Evolutionary conservation across 2,888 invertebrate genomes (phyloP), one percentile per base, ranked within the genome.

Genomic region (Trichacis sp.): DNA sequence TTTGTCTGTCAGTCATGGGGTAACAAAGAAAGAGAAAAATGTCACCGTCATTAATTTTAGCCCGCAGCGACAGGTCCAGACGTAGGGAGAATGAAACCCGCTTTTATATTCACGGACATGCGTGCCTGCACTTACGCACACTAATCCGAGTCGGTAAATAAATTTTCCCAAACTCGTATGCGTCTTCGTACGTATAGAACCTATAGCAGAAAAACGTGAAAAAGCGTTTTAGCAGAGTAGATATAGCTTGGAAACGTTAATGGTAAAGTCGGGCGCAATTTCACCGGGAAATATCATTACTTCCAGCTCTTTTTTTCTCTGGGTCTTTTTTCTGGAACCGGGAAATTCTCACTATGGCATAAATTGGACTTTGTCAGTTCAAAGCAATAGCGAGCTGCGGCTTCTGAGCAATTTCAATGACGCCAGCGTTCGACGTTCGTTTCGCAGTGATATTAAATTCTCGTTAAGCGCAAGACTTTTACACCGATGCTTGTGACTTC

Each of bases 281-380:
- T 59, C 52, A 47, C 51, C n/a, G 33, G 47, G 51, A 58, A 52
- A 59, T 52, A 52, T 52, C 59, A 59, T 59, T 59, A 59, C 12
- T 48, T 51, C 15, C 50, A 24, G 30, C 48, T 42, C 8, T 24
- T 24, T 24, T 45, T 30, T 14, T 33, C 15, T 5, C 6, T 19
- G 38, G 33, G n/a, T 38, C 33, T 42, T 24, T 19, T 19, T 48
- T 17, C 51, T 47, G 30, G 8, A 29, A 14, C 11, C 42, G 14
- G 14, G 11, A 24, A 29, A 30, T 45, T 43, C 11, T 20, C 24
- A 8, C 24, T 8, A 12, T 29, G 3, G 12, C 20, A 29, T 52
- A 30, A 43, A 59, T 52, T 40, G 33, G 51, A 58, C 46, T 51
- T 52, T 15, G 57, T 43, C 24, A 12, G 8, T 19, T 19, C 18